phyloP scores from a whole-genome alignment of 64 coral and sea anemone species.

The Actinia tenebrosa region DNA sequence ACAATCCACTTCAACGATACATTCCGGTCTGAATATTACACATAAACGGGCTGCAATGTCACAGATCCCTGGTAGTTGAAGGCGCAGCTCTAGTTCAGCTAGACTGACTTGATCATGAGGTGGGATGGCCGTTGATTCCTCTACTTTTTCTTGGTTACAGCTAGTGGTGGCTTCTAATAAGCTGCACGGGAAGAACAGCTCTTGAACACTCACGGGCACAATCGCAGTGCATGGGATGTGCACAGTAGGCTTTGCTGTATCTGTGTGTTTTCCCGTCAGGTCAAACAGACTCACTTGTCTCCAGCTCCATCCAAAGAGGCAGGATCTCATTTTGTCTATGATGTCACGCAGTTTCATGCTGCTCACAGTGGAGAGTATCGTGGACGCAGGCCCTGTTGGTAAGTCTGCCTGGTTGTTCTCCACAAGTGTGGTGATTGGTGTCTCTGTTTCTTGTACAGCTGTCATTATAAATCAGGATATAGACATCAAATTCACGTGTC shows the following conservation, averaged over 20 bases:
- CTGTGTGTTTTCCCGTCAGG: not conserved
- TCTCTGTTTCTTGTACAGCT: slow-evolving; percentile 14
- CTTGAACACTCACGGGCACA: not conserved
- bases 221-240: not conserved
- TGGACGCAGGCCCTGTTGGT: not conserved
- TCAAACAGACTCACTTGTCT: not conserved
- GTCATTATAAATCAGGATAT: not conserved
- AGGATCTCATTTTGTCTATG: not conserved
- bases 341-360: not conserved
- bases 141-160: not conserved
- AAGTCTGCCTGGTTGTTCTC: not conserved
- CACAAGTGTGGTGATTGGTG: not conserved
- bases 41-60: no score
- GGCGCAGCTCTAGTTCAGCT: not conserved
- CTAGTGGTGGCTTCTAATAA: not conserved
- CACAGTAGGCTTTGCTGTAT: not conserved
- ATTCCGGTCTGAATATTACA: no score
- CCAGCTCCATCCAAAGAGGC: not conserved
- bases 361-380: not conserved
- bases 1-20: no score
- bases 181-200: not conserved
- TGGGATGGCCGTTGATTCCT: no score
- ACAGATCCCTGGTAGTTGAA: no score
- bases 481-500: not conserved
- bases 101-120: no score